Evolutionary conservation across 2,113 vertebrate genomes (phyloP).

Genomic region (Apteryx owenii): DNA sequence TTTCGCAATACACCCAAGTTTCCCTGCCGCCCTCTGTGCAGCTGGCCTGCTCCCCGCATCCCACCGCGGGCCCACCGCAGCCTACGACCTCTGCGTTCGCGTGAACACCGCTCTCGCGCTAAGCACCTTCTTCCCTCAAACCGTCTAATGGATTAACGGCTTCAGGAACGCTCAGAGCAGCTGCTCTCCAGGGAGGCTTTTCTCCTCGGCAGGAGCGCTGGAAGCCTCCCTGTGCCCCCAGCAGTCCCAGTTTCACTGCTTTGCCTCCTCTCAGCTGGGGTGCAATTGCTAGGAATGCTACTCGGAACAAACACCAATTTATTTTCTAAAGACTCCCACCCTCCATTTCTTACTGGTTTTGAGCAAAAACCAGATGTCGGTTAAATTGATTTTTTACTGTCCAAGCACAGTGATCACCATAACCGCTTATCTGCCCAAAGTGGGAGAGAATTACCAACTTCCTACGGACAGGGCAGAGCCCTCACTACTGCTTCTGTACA

Average conservation of each 20-base stretch:
- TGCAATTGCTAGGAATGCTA: not conserved
- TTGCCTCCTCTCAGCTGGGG: not conserved
- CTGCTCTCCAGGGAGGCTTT: too few species aligned
- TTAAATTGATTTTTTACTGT: not conserved
- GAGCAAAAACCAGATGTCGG: not conserved
- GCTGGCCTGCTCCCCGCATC: too few species aligned
- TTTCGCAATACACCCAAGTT: not conserved
- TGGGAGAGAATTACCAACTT: not conserved
- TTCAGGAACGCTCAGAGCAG: too few species aligned
- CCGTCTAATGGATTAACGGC: too few species aligned
- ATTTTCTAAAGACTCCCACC: not conserved
- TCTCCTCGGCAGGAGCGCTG: not conserved
- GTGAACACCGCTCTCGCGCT: too few species aligned
- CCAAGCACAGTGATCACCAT: not conserved
- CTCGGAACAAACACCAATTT: not conserved
- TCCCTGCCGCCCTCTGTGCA: not conserved
- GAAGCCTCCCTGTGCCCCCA: not conserved
- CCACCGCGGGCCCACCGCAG: too few species aligned
- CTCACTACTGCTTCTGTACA: not conserved
- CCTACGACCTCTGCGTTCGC: too few species aligned
- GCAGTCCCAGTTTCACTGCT: not conserved
- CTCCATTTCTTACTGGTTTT: not conserved
- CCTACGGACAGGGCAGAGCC: rapidly evolving
- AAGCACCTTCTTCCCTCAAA: too few species aligned
- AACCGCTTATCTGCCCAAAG: not conserved